Evolutionary conservation across 2,113 vertebrate genomes (phyloP), one percentile per base, ranked within the genome.

Genomic region (Aegithalos caudatus): DNA sequence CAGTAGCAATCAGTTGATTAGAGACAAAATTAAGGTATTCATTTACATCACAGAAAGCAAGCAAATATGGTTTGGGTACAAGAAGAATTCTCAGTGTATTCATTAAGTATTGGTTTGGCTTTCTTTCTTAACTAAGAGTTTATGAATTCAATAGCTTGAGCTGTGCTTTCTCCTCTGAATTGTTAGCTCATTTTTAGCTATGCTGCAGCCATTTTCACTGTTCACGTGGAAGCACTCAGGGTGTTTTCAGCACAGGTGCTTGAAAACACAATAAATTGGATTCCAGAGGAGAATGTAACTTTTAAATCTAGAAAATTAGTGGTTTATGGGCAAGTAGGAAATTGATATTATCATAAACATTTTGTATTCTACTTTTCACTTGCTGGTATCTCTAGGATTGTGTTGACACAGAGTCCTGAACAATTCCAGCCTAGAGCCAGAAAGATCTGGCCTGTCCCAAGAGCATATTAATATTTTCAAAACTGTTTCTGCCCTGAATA

Each of bases 161-260:
- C 44, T 92, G 37, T 92, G 51, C 38, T 96, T 91, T 86, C 53
- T 93, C 71, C 37, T 92, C 54, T 88, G 76, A 81, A 66, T 86
- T 93, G 71, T 95, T 92, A 60, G 23, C 58, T 57, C 45, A 21
- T 77, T 92, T 95, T 96, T 40, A 88, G 81, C 85, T 54, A 20
- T 33, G 66, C 27, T 65, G 51, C 78, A 92, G 87, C 38, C 51
- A 3, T 66, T 90, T 91, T 95, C 64, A 11, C 27, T 80, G 69
- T 91, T 94, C 66, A 38, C 70, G 33, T 92, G 51, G 47, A 85
- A 94, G 28, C 48, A 87, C 48, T 88, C 33, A 29, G 54, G 35
- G 27, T 47, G 81, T 92, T 93, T 85, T 70, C 79, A 88, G 60
- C 38, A 67, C 25, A 83, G 74, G 33, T 81, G 38, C 58, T 83